Evolutionary conservation across 2,888 invertebrate species (phyloP).

Genomic region (Criorhina ranunculi): DNA sequence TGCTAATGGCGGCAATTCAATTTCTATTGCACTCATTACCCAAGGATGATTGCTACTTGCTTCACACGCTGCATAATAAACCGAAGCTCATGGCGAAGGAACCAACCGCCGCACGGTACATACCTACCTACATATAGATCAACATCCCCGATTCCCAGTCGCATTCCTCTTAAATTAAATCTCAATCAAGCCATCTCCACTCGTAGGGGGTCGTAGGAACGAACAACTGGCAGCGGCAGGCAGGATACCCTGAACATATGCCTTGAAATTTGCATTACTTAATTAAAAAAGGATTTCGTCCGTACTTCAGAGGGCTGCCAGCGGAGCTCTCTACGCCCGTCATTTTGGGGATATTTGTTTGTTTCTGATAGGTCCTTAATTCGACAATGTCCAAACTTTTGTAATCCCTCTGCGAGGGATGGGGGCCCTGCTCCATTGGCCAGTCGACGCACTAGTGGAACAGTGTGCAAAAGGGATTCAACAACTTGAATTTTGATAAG

Average conservation of each 20-base stretch:
- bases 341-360: conserved; percentile 75
- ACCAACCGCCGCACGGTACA: conserved; percentile 2
- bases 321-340: conserved; percentile 60
- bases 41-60: conserved; percentile 23
- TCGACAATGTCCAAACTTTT: conserved; percentile 76
- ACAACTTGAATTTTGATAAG: conserved; percentile 77
- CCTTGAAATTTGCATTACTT: conserved; percentile 74
- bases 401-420: conserved; percentile 52
- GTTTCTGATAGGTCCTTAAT: conserved; percentile 76
- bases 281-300: conserved; percentile 76
- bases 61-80: conserved; percentile 22
- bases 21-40: conserved; percentile 47
- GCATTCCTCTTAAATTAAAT: conserved; percentile 63
- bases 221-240: conserved; percentile 7
- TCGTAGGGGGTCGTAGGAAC: conserved; percentile 3
- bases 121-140: conserved; percentile 50
- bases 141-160: conserved; percentile 21
- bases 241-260: conserved; percentile 63
- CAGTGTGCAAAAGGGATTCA: conserved; percentile 59
- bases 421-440: conserved; percentile 16
- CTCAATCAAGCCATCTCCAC: conserved; percentile 60
- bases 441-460: conserved; percentile 31
- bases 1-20: conserved; percentile 45
- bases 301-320: conserved; percentile 62
- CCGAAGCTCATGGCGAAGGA: neutral